These are phyloP conservation scores for Capricornis sumatraensis DNA, from an alignment of 2,113 vertebrate species.

Conservation along the genomic window DNA sequence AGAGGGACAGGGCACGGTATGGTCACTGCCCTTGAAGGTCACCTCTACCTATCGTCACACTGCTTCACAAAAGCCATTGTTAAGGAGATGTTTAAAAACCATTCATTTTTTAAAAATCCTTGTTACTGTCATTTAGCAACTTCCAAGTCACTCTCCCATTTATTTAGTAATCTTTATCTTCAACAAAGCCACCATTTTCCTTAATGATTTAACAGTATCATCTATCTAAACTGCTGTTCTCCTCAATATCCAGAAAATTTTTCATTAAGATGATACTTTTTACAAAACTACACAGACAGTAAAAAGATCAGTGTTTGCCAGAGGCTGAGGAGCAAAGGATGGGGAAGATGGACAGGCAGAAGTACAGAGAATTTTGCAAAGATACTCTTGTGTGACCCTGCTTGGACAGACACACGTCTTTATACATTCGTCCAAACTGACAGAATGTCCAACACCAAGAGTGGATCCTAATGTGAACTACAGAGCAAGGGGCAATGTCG, in stretches of 20 bases:
- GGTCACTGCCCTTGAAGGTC: not conserved
- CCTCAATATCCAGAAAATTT: not conserved
- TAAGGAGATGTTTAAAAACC: not conserved
- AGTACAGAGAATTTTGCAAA: not conserved
- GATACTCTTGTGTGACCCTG: not conserved
- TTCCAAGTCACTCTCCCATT: not conserved
- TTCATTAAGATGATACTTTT: not conserved
- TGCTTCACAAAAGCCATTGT: not conserved
- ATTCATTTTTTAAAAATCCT: not conserved
- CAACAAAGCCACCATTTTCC: not conserved
- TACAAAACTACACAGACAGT: not conserved
- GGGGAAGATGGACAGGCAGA: not conserved
- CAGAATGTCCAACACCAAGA: not conserved
- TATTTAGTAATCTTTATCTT: not conserved
- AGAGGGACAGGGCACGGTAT: not conserved
- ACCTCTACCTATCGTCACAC: not conserved
- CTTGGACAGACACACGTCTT: too few species aligned
- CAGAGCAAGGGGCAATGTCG: too few species aligned
- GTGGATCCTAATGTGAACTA: not conserved
- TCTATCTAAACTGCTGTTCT: not conserved
- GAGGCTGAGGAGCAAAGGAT: accelerated
- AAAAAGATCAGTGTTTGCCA: not conserved
- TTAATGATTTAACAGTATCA: not conserved
- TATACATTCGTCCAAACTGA: not conserved
- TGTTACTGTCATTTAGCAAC: not conserved